These are phyloP conservation scores for Antechinus flavipes DNA, from an alignment of 2,113 vertebrate species.

Conservation along the genomic window DNA sequence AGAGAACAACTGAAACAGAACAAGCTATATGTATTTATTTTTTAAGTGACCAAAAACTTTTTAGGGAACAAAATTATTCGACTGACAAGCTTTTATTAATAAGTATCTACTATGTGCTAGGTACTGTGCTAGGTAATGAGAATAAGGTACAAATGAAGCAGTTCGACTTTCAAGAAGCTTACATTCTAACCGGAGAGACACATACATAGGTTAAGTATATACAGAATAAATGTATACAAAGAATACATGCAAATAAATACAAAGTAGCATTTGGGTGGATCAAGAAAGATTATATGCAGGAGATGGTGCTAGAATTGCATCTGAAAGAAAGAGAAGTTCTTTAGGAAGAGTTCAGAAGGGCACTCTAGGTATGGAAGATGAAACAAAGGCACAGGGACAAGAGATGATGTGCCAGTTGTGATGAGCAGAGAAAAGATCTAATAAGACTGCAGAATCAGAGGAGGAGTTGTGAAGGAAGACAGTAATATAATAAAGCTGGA, in stretches of 20 bases:
- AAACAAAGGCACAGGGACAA: not conserved
- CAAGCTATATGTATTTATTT: not conserved
- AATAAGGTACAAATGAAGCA: not conserved
- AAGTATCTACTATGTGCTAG: not conserved
- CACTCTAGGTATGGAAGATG: not conserved
- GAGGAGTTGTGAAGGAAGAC: not conserved
- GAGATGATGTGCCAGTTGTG: not conserved
- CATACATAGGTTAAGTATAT: not conserved
- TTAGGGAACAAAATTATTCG: not conserved
- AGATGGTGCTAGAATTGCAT: not conserved
- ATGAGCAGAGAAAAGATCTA: not conserved
- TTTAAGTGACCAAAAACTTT: not conserved
- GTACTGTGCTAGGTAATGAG: not conserved
- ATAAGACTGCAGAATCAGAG: not conserved
- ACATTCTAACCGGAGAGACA: not conserved
- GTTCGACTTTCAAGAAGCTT: not conserved
- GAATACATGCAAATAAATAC: not conserved
- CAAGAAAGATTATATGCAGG: not conserved
- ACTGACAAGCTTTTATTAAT: not conserved
- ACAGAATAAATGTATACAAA: not conserved
- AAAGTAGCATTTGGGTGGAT: not conserved
- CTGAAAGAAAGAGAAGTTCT: not conserved
- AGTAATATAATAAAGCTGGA: not conserved
- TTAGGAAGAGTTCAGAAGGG: not conserved
- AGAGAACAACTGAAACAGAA: not conserved